Evolutionary conservation across 2,797 vertebrate species (phyloP).

Genomic region (Chloroceryle inda): DNA sequence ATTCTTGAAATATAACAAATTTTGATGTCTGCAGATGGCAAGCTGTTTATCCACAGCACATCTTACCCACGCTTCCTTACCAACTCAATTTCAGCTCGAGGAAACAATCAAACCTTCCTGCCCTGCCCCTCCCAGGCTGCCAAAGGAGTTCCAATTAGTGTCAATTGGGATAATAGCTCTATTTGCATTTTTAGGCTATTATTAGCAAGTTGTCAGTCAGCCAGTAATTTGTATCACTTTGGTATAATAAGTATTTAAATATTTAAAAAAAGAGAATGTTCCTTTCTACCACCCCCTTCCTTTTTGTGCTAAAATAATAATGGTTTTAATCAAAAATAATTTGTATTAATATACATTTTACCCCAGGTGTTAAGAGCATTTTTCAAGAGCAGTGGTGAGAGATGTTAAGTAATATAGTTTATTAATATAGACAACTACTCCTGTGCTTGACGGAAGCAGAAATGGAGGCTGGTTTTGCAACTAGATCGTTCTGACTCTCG

Average conservation of each 20-base stretch:
- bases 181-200: conserved; percentile 70
- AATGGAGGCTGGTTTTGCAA: background rate
- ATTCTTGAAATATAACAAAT: background rate
- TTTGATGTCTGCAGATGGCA: background rate
- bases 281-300: conserved; percentile 59
- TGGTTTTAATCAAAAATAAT: conserved; percentile 71
- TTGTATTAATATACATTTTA: conserved; percentile 67
- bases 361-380: conserved; percentile 57
- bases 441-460: background rate
- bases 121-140: conserved; percentile 57
- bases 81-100: background rate
- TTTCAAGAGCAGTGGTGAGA: conserved; percentile 1
- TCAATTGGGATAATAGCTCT: conserved; percentile 62
- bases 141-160: conserved; percentile 60
- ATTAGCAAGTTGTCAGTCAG: conserved; percentile 73
- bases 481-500: background rate
- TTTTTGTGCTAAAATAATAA: conserved; percentile 70
- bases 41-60: background rate
- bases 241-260: conserved; percentile 64
- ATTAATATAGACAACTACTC: conserved; percentile 24
- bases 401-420: conserved; percentile 15
- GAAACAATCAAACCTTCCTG: conserved; percentile 65
- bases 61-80: background rate
- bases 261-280: conserved; percentile 55
- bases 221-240: conserved; percentile 64